These are phyloP conservation scores for Acleris laterana DNA, from an alignment of 2,888 invertebrate species.

Conservation along the genomic window DNA sequence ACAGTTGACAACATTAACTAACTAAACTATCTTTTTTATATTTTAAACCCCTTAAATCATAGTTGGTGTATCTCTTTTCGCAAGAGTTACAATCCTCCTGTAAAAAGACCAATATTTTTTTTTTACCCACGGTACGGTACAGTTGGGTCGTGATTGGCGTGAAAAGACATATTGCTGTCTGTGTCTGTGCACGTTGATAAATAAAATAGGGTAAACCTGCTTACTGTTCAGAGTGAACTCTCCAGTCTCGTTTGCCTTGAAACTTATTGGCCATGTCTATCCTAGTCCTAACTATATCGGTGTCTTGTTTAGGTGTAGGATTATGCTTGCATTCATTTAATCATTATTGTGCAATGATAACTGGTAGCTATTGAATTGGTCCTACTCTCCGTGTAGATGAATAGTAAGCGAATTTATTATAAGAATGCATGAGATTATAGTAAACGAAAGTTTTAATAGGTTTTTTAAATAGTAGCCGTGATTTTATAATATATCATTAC, in stretches of 20 bases:
- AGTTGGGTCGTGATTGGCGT: too few relatives aligned
- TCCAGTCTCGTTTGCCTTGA: background rate
- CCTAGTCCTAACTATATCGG: constrained; percentile 21
- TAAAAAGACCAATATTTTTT: too few relatives aligned
- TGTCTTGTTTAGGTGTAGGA: constrained; percentile 14
- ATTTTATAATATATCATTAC: background rate
- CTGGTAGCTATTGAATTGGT: constrained; percentile 24
- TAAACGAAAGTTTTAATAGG: background rate
- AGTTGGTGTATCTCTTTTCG: too few relatives aligned
- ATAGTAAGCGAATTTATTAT: constrained; percentile 14
- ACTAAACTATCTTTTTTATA: too few relatives aligned
- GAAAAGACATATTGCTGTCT: too few relatives aligned
- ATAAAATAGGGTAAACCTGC: background rate
- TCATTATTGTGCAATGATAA: background rate
- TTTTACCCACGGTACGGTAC: too few relatives aligned
- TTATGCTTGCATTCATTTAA: constrained; percentile 10
- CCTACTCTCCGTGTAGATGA: constrained; percentile 1
- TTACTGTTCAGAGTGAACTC: background rate
- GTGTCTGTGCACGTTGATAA: background rate
- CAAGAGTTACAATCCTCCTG: too few relatives aligned
- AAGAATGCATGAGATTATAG: constrained; percentile 20
- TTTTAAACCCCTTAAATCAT: too few relatives aligned
- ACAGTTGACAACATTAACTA: too few relatives aligned
- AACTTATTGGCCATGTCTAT: constrained; percentile 10
- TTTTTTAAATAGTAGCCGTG: too few relatives aligned